A percentile compares a stretch with the other conserved stretches of the same genome.
These are phyloP conservation scores for Datnioides undecimradiatus DNA, from an alignment of 2,113 vertebrate genomes.

Conservation along the genomic window DNA sequence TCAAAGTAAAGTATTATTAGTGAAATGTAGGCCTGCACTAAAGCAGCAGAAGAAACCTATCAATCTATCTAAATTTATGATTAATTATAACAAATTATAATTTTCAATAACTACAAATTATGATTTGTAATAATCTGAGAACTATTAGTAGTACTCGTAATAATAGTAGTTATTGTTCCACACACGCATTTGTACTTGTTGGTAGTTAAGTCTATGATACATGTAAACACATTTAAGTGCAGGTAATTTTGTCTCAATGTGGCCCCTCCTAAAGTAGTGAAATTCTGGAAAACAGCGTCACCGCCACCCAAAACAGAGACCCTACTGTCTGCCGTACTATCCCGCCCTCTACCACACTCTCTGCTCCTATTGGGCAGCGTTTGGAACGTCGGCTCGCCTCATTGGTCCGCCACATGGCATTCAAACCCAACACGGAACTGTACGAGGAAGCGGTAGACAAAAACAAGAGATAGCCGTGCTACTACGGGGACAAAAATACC, in stretches of 20 bases:
- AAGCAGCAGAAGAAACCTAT: no score
- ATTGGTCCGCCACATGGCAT: constrained; percentile 65
- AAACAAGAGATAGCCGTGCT: constrained; percentile 56
- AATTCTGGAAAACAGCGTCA: constrained; percentile 45
- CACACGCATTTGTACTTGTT: neutral
- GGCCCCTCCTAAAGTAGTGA: neutral
- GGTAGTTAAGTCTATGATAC: neutral
- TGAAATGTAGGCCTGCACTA: no score
- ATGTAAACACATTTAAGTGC: neutral
- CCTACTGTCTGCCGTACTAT: neutral
- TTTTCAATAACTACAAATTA: no score
- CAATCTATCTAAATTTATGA: no score
- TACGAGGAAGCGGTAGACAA: constrained; percentile 77
- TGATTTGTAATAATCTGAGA: no score
- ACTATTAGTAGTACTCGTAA: neutral
- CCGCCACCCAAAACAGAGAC: constrained; percentile 53
- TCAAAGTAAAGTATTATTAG: no score
- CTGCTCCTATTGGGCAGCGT: constrained; percentile 49
- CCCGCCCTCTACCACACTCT: constrained; percentile 39
- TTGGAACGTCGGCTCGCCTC: accelerated
- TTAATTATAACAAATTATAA: no score
- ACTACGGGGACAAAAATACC: constrained; percentile 31
- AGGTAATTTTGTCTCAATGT: neutral
- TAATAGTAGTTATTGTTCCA: neutral
- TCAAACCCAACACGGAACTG: constrained; percentile 74